These are phyloP conservation scores for Lates japonicus DNA, from an alignment of 2,797 vertebrate genomes.

Conservation along the genomic window DNA sequence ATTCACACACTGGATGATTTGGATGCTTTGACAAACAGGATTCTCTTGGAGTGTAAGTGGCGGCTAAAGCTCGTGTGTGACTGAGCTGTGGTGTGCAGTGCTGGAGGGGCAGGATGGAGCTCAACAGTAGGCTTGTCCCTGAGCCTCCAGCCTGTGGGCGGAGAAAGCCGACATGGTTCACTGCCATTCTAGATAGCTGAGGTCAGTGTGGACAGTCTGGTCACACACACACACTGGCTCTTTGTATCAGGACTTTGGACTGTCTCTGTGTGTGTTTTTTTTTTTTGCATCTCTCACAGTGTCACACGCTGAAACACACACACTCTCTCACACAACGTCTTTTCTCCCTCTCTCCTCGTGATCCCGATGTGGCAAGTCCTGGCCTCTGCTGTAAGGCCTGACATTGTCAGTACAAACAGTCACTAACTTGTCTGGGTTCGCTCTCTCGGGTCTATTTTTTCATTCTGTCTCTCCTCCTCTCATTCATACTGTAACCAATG, in stretches of 20 bases:
- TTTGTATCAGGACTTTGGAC: constrained; percentile 79
- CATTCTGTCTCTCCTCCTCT: constrained; percentile 16
- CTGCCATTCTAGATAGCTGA: constrained; percentile 77
- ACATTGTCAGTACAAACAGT: constrained; percentile 57
- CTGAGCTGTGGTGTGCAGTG: constrained; percentile 44
- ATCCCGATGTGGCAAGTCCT: constrained; percentile 54
- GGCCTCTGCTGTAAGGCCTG: constrained; percentile 40
- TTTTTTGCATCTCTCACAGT: constrained; percentile 50
- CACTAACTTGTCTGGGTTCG: constrained; percentile 50
- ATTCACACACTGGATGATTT: constrained; percentile 45
- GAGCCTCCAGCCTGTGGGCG: constrained; percentile 71
- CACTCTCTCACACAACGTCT: constrained; percentile 44
- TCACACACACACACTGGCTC: constrained; percentile 80
- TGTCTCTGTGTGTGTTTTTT: constrained; percentile 34
- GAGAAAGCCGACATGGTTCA: constrained; percentile 74
- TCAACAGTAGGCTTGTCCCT: constrained; percentile 77
- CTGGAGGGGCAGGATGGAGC: constrained; percentile 77
- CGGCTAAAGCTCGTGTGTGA: constrained; percentile 48
- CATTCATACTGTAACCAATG: constrained; percentile 30
- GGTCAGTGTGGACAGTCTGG: constrained; percentile 75
- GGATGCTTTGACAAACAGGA: constrained; percentile 65
- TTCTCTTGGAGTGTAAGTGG: constrained; percentile 63
- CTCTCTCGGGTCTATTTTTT: constrained; percentile 18
- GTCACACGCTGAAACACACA: constrained; percentile 47
- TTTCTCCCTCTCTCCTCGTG: constrained; percentile 59